Conservation (phyloP, 1,140 invertebrate species). For the Aleiodes sp. region DNA sequence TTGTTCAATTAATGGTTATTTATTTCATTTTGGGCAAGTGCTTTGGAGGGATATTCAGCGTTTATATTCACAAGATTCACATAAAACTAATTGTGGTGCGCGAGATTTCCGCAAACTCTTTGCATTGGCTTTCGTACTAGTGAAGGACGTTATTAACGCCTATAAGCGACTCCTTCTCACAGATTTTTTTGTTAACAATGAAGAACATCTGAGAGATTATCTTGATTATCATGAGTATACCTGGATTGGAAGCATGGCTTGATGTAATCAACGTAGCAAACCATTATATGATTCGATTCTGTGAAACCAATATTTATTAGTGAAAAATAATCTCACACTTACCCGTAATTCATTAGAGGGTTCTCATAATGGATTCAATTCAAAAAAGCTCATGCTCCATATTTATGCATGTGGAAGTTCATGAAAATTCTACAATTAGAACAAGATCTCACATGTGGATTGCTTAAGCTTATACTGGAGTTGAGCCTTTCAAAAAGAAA, state of each 20-base stretch:
- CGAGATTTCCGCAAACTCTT: constrained; percentile 14
- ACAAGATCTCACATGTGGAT: neutral
- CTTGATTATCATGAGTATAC: constrained; percentile 18
- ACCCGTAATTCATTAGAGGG: constrained; percentile 15
- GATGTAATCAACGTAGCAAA: neutral
- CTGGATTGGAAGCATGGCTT: constrained; percentile 17
- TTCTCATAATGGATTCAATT: constrained; percentile 7
- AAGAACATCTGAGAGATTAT: neutral
- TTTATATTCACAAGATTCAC: neutral
- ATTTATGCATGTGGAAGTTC: constrained; percentile 2
- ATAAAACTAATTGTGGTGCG: constrained; percentile 1
- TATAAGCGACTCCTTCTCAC: neutral
- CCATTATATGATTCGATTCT: neutral
- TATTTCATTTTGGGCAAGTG: constrained; percentile 35
- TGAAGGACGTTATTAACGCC: neutral
- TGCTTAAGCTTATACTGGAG: neutral
- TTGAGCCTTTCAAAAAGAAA: too few species aligned
- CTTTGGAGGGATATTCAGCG: constrained; percentile 32
- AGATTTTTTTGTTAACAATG: constrained; percentile 9
- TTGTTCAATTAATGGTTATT: constrained; percentile 27
- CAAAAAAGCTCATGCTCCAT: neutral
- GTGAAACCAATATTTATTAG: constrained; percentile 7
- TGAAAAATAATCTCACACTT: neutral
- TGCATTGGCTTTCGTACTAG: constrained; percentile 14
- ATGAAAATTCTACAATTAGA: constrained; percentile 5